phyloP scores from a whole-genome alignment of 2,113 vertebrate species.

The Odocoileus virginianus region DNA sequence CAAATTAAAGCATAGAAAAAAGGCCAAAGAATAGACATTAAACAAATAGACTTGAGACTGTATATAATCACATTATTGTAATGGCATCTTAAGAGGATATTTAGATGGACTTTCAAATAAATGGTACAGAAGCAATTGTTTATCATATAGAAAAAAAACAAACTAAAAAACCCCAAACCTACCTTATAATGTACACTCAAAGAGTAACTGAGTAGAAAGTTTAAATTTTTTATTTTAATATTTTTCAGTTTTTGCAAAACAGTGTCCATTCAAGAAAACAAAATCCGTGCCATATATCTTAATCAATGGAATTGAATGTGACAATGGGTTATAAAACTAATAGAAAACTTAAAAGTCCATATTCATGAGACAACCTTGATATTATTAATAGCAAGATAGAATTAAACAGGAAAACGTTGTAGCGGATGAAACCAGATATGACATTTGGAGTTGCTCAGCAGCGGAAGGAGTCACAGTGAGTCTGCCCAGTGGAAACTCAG shows the following conservation, averaged over 20 bases:
- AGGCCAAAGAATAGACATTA: not conserved
- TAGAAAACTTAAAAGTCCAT: not conserved
- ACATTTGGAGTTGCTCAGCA: not conserved
- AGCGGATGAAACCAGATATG: accelerated
- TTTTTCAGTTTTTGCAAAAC: not conserved
- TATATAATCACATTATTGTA: not conserved
- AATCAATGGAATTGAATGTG: not conserved
- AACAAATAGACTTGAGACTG: not conserved
- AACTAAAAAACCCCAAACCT: not conserved
- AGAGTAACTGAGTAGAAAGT: not conserved
- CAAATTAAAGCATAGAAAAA: not conserved
- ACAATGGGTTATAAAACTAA: not conserved
- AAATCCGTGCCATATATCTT: not conserved
- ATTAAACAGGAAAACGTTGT: accelerated
- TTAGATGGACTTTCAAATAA: not conserved
- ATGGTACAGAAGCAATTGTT: not conserved
- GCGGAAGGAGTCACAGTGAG: not conserved
- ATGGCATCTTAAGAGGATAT: not conserved
- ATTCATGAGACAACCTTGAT: not conserved
- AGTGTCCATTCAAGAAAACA: not conserved
- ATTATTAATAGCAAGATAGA: not conserved
- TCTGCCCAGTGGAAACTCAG: not conserved
- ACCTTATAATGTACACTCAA: not conserved
- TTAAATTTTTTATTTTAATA: not conserved
- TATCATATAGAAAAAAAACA: not conserved